Evolutionary conservation across 2,113 vertebrate species (phyloP).

Genomic region (Charina bottae): DNA sequence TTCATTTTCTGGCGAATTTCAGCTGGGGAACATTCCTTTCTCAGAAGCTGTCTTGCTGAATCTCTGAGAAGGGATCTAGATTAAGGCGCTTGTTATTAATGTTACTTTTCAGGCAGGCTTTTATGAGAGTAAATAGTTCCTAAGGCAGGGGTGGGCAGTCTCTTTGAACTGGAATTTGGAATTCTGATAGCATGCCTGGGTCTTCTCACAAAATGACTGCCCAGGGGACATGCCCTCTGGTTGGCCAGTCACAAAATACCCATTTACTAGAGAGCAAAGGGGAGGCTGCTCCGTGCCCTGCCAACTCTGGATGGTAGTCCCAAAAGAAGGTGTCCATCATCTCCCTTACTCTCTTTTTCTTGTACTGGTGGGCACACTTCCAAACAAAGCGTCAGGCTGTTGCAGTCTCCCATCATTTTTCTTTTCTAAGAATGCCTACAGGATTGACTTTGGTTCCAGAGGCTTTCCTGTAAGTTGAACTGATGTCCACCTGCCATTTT

Average conservation of each 20-base stretch:
- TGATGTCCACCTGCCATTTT: background rate
- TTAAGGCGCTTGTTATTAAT: background rate
- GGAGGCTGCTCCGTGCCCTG: too few species aligned
- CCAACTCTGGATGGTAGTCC: too few species aligned
- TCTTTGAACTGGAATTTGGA: background rate
- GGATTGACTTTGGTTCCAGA: background rate
- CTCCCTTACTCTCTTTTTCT: too few species aligned
- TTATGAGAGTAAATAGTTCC: background rate
- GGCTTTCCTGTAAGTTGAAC: background rate
- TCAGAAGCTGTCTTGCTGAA: background rate
- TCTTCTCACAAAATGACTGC: background rate
- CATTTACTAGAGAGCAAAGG: too few species aligned
- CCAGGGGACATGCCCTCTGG: too few species aligned
- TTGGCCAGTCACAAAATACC: too few species aligned
- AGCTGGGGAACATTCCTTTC: background rate
- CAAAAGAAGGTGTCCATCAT: too few species aligned
- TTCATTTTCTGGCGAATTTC: background rate
- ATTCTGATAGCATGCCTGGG: background rate
- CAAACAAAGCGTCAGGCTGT: too few species aligned
- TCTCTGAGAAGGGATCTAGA: background rate
- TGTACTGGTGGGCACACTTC: too few species aligned
- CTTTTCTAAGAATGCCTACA: too few species aligned
- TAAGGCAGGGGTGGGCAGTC: background rate
- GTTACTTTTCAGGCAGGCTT: background rate
- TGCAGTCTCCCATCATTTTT: too few species aligned